Conservation (phyloP, 92 coral and sea anemone species). For the Montipora capitata region DNA sequence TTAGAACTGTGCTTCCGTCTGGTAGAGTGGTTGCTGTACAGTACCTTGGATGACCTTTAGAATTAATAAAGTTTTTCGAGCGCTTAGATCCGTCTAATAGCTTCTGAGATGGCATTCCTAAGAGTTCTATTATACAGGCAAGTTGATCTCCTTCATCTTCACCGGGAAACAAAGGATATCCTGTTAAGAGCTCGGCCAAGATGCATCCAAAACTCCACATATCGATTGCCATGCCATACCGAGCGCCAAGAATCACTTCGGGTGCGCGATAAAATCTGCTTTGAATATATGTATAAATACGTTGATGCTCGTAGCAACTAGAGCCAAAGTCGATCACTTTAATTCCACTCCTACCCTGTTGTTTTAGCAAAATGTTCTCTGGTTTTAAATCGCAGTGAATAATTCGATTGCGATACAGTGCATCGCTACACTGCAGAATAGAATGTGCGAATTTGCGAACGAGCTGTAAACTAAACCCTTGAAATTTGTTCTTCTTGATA, state of each 20-base stretch:
- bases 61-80: constrained; percentile 93
- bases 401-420: constrained; percentile 91
- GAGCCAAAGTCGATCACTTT: constrained; percentile 99
- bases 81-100: constrained; percentile 93
- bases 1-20: constrained; percentile 92
- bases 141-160: constrained; percentile 99
- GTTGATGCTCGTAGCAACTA: constrained; percentile 98
- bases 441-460: constrained; percentile 99
- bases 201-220: constrained; percentile 99
- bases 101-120: constrained; percentile 91
- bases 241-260: constrained; percentile 96
- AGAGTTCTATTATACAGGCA: constrained; percentile 96
- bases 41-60: constrained; percentile 97
- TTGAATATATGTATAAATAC: constrained; percentile 98
- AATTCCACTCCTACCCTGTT: constrained; percentile 98
- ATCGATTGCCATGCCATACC: constrained; percentile 97
- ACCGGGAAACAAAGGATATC: constrained; percentile 98
- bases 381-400: constrained; percentile 99
- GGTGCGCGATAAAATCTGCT: constrained; percentile 99
- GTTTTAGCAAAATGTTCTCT: constrained; percentile 95
- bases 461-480: constrained; percentile 95
- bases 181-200: constrained; percentile 96
- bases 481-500: constrained; percentile 98
- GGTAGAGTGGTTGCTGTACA: constrained; percentile 96
- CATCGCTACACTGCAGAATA: constrained; percentile 97